phyloP scores from a whole-genome alignment of 2,113 vertebrate species.

The Daphoenositta chrysoptera region DNA sequence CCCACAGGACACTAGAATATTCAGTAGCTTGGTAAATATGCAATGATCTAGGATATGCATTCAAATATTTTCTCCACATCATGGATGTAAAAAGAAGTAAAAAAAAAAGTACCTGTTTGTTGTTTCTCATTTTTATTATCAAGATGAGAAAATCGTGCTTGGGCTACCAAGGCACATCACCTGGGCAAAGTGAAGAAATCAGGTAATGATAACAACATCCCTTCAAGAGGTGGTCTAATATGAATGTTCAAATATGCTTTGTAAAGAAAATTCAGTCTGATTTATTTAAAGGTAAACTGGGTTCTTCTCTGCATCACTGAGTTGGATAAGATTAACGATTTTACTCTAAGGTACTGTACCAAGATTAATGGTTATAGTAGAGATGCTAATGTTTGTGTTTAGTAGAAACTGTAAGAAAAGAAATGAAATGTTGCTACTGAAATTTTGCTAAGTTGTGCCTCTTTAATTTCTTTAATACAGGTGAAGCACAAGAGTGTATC shows the following conservation, averaged over 20 bases:
- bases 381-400: background rate
- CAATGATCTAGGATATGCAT: background rate
- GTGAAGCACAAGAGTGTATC: too few relatives aligned
- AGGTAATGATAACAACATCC: background rate
- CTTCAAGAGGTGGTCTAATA: background rate
- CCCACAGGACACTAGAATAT: slow-evolving; percentile 40
- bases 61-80: background rate
- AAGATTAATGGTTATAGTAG: background rate
- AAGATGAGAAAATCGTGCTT: background rate
- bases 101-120: background rate
- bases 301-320: background rate
- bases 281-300: background rate
- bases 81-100: background rate
- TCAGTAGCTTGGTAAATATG: slow-evolving; percentile 35
- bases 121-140: background rate
- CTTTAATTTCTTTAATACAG: background rate
- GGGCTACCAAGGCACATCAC: background rate
- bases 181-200: background rate
- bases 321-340: background rate
- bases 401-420: background rate
- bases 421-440: background rate
- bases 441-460: background rate
- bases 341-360: background rate
- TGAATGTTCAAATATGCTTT: background rate
- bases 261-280: background rate